phyloP scores from a whole-genome alignment of 2,888 invertebrate genomes.

The Lamellibrachia satsuma region DNA sequence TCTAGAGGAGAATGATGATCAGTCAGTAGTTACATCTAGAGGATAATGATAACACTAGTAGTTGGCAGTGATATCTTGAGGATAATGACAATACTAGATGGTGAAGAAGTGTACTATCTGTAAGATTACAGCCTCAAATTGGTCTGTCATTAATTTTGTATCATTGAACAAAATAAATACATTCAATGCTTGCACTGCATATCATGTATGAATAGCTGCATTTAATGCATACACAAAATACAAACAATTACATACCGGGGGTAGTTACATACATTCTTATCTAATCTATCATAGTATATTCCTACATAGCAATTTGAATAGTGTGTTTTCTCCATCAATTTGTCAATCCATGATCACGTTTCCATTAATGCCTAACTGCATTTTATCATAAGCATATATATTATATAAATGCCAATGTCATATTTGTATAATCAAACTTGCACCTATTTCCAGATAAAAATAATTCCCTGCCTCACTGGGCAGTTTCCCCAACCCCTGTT shows the following conservation, averaged over 20 bases:
- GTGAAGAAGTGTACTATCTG: neutral
- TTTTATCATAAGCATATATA: neutral
- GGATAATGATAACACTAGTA: conserved; percentile 19
- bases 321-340: neutral
- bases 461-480: neutral
- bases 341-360: neutral
- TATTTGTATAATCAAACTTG: too few relatives aligned
- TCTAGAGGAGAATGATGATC: neutral
- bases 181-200: neutral
- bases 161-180: neutral
- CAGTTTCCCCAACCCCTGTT: neutral
- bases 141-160: neutral
- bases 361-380: neutral
- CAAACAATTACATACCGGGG: neutral
- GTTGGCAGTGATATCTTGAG: too few relatives aligned
- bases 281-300: too few relatives aligned
- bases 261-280: neutral
- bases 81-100: too few relatives aligned
- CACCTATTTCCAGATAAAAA: too few relatives aligned
- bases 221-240: neutral
- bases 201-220: neutral
- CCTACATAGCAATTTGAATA: neutral
- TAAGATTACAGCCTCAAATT: neutral
- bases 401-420: too few relatives aligned
- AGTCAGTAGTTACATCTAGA: neutral